Conservation (phyloP, 2,797 vertebrate genomes). For the Tapera naevia region DNA sequence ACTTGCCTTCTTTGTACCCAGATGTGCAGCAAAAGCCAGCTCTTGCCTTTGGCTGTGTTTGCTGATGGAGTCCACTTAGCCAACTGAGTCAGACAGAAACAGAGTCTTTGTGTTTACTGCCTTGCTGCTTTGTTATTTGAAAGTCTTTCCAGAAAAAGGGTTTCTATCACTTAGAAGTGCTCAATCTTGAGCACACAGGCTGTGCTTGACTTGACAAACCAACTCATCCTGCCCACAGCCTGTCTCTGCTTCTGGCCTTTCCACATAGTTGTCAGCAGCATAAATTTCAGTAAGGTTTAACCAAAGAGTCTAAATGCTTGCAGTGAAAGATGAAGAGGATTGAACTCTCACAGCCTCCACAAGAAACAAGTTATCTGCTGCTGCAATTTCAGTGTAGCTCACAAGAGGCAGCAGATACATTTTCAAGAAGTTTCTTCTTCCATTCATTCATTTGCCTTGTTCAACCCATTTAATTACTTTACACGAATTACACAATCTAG, state of each 20-base stretch:
- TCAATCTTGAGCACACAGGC: rapidly evolving
- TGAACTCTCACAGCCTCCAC: background rate
- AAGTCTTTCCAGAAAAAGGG: background rate
- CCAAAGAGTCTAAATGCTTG: background rate
- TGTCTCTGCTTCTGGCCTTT: background rate
- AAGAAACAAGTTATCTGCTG: background rate
- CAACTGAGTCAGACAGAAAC: background rate
- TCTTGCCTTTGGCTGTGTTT: background rate
- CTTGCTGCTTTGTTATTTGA: background rate
- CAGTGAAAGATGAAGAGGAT: background rate
- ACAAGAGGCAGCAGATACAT: conserved; percentile 58
- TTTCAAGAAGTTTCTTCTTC: background rate
- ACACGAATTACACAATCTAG: background rate
- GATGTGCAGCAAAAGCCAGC: background rate
- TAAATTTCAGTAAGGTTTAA: background rate
- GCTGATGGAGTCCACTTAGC: background rate
- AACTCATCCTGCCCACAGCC: background rate
- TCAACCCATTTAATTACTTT: background rate
- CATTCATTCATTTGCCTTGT: background rate
- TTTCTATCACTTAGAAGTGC: background rate
- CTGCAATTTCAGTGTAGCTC: conserved; percentile 30
- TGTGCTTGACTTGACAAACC: background rate
- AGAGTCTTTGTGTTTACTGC: background rate
- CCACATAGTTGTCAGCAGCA: background rate
- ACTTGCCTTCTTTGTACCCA: background rate